Evolutionary conservation across 2,888 invertebrate genomes (phyloP).

Genomic region (Dynastes tityus): DNA sequence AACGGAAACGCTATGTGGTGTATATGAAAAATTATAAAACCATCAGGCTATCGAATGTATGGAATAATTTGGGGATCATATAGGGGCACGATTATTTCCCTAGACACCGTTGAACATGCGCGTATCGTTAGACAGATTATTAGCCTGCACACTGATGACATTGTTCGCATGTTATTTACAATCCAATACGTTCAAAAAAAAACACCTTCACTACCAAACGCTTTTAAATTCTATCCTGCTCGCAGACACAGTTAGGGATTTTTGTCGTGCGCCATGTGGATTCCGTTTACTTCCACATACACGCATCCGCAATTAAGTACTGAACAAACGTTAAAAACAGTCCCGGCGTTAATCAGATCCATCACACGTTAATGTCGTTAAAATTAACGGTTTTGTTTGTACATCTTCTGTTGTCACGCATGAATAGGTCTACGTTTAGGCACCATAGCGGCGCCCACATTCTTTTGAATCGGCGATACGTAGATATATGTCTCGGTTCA

Average conservation of each 20-base stretch:
- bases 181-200: neutral
- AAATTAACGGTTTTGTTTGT: conserved; percentile 45
- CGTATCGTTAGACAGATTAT: too few species aligned
- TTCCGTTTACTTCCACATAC: conserved; percentile 18
- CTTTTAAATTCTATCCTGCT: neutral
- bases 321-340: conserved; percentile 34
- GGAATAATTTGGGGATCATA: too few species aligned
- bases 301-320: conserved; percentile 21
- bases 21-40: too few species aligned
- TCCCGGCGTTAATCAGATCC: conserved; percentile 39
- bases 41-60: too few species aligned
- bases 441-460: conserved; percentile 39
- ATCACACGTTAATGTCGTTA: conserved; percentile 39
- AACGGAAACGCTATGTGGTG: too few species aligned
- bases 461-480: conserved; percentile 25
- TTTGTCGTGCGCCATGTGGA: neutral
- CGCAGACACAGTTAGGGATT: neutral
- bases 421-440: neutral
- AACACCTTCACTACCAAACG: neutral
- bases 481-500: neutral
- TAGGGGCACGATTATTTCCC: too few species aligned
- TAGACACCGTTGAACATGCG: too few species aligned
- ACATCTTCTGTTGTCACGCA: conserved; percentile 32
- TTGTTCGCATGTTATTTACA: conserved; percentile 4
- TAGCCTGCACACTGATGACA: too few species aligned